Evolutionary conservation across 1,140 invertebrate genomes (phyloP), one percentile per base, ranked within the genome.

Genomic region (Trichonephila inaurata): DNA sequence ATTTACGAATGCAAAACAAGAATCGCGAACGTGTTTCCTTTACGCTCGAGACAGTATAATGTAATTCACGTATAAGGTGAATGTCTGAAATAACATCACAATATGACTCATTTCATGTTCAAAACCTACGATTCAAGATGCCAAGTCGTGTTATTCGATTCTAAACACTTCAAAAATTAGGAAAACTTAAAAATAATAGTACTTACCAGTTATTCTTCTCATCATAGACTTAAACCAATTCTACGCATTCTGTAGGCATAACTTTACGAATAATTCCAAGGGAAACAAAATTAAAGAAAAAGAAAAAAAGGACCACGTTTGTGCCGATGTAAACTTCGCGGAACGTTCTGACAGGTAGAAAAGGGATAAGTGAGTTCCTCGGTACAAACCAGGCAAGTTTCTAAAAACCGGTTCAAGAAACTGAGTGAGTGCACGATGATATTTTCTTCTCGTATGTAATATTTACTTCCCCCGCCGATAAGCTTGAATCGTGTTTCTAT

Each of bases 341-440:
- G 10, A 61, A 28, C 72, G 58, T 61, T 81, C 77, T 82, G 64
- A 82, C 89, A 89, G 28, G 66, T 19, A 58, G 66, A 51, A 85
- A 24, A 40, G 44, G 61, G 64, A 89, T 24, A 64, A 87, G 69
- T 51, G 62, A 58, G 87, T 89, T 72, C 87, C 64, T 89, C 62
- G 8, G 24, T 51, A 58, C 60, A 19, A 81, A 61, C 69, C 58
- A 18, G 60, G 51, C 89, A 21, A 91, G 77, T 61, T 60, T 82
- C 61, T 69, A 28, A 82, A 91, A 91, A 91, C 89, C 89, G 89
- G 89, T 91, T 91, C 89, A 91, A 91, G 89, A 91, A 91, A 62
- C 60, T 91, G 51, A 81, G 33, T 91, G 51, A 81, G 33, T 21
- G 58, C 33, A 82, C 44, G 64, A 61, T 91, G 16, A 40, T 82